Evolutionary conservation across 2,113 vertebrate species (phyloP).

Genomic region (Seriola aureovittata): DNA sequence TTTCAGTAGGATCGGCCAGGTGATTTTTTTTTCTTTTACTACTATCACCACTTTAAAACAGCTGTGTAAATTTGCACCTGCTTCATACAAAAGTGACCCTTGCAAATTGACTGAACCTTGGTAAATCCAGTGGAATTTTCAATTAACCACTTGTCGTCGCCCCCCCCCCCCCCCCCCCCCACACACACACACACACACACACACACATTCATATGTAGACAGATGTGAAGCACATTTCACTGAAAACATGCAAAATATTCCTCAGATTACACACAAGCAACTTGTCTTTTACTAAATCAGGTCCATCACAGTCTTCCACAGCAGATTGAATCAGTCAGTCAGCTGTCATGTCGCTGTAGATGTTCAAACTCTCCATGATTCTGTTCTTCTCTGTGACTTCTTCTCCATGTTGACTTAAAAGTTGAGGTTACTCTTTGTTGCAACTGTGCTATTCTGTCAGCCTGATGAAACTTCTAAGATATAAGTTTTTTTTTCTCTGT

Average conservation of each 20-base stretch:
- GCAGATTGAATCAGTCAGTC: background rate
- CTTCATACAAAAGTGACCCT: constrained; percentile 59
- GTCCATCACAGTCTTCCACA: background rate
- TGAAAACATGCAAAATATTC: background rate
- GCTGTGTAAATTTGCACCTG: constrained; percentile 39
- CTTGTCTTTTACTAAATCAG: background rate
- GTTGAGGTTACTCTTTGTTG: background rate
- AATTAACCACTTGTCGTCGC: constrained; percentile 62
- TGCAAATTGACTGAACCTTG: constrained; percentile 52
- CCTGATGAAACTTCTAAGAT: background rate
- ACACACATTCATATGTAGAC: background rate
- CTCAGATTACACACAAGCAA: background rate
- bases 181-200: too few species aligned
- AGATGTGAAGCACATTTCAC: background rate
- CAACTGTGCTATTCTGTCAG: background rate
- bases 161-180: background rate
- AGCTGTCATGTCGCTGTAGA: background rate
- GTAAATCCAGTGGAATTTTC: constrained; percentile 58
- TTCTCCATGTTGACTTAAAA: background rate
- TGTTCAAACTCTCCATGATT: background rate
- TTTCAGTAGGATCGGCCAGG: background rate
- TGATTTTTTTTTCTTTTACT: constrained; percentile 5
- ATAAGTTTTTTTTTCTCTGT: background rate
- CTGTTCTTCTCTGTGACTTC: background rate
- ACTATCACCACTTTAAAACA: constrained; percentile 21